Conservation (phyloP, 2,113 vertebrate genomes). For the Aramus guarauna region DNA sequence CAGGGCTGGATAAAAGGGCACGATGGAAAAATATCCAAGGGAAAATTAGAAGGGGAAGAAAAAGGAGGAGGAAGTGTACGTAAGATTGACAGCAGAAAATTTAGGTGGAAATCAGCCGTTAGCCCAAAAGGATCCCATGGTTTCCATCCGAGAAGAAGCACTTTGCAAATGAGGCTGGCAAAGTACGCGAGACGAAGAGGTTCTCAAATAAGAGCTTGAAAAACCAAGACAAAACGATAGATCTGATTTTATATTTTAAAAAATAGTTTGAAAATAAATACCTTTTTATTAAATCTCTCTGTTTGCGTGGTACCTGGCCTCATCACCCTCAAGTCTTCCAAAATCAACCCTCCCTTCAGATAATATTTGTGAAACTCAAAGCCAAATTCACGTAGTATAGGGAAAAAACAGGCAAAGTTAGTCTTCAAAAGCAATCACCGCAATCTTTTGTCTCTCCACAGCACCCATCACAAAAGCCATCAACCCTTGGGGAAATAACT, state of each 20-base stretch:
- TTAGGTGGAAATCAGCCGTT: not conserved
- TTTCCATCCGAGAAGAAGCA: not conserved
- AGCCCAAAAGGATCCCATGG: not conserved
- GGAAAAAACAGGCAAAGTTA: not conserved
- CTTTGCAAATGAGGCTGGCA: not conserved
- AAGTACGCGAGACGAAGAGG: accelerated
- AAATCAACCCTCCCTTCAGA: not conserved
- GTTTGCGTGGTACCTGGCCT: not conserved
- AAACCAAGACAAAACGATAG: not conserved
- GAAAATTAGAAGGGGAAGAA: not conserved
- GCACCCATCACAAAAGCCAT: not conserved
- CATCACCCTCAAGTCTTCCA: not conserved
- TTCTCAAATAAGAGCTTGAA: not conserved
- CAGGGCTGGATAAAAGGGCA: not conserved
- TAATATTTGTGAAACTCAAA: not conserved
- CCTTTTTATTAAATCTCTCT: not conserved
- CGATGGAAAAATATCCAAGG: not conserved
- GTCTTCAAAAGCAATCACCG: not conserved
- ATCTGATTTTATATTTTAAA: not conserved
- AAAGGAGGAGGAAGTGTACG: not conserved
- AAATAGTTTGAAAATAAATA: not conserved
- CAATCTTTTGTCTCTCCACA: accelerated
- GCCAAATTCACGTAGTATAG: not conserved
- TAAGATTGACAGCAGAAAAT: not conserved
- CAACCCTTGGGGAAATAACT: not conserved